A percentile compares a stretch with the other conserved stretches of the same genome.
Evolutionary conservation across 2,113 vertebrate species (phyloP).

Genomic region (Anseranas semipalmata): DNA sequence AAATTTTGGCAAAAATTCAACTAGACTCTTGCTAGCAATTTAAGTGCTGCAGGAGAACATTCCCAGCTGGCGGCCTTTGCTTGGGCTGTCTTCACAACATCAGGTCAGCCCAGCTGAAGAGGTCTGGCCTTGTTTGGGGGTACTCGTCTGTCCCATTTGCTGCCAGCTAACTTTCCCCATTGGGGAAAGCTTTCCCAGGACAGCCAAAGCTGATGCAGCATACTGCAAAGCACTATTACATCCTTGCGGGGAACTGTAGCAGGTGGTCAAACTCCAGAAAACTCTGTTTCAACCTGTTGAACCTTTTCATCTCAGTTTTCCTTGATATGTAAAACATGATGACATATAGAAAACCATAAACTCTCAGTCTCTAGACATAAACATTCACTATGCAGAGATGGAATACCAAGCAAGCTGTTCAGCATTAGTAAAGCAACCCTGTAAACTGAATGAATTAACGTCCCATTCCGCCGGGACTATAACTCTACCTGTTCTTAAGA

Average conservation of each 20-base stretch:
- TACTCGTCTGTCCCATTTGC: rapidly evolving
- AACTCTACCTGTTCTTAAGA: not conserved
- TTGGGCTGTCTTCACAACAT: not conserved
- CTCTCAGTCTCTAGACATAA: not conserved
- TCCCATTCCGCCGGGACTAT: not conserved
- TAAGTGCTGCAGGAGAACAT: not conserved
- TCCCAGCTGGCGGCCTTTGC: not conserved
- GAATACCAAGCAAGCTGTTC: not conserved
- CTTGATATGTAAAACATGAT: not conserved
- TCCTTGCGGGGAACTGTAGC: not conserved
- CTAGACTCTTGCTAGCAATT: not conserved
- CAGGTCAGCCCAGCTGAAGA: not conserved
- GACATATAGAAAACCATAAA: not conserved
- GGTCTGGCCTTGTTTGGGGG: not conserved
- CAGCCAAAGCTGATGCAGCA: not conserved
- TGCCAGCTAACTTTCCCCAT: not conserved
- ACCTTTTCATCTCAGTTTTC: not conserved
- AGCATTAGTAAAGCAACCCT: not conserved
- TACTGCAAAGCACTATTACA: not conserved
- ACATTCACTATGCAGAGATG: not conserved
- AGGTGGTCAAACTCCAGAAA: not conserved
- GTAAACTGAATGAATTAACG: not conserved
- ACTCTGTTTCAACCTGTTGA: not conserved
- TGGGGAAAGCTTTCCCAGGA: not conserved
- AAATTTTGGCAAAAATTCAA: not conserved